A percentile compares a stretch with the other conserved stretches of the same genome.
Evolutionary conservation across 2,113 vertebrate species (phyloP).

Genomic region (Phainopepla nitens): DNA sequence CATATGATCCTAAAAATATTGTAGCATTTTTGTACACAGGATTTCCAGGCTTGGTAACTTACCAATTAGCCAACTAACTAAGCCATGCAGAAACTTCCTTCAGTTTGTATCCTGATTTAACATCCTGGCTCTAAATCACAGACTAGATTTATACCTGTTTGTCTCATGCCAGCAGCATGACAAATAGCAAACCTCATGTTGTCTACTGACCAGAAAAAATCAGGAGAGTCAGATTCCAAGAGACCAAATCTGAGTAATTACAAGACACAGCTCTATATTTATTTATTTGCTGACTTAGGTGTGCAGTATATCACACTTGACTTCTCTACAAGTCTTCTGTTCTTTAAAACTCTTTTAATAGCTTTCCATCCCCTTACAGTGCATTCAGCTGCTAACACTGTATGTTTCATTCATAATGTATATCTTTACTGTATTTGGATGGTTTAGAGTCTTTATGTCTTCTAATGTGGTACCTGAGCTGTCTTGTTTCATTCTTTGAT

Average conservation of each 20-base stretch:
- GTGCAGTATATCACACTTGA: not conserved
- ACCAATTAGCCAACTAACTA: not conserved
- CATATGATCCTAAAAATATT: not conserved
- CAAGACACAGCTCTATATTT: not conserved
- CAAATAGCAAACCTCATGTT: not conserved
- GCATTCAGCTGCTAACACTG: not conserved
- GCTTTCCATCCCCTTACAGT: not conserved
- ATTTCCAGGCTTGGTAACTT: not conserved
- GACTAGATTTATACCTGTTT: not conserved
- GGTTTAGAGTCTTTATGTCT: not conserved
- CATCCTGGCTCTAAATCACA: not conserved
- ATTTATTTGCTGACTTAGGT: not conserved
- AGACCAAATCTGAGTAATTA: not conserved
- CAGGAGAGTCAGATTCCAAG: not conserved
- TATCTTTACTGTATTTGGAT: not conserved
- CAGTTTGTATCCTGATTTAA: not conserved
- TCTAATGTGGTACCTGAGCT: not conserved
- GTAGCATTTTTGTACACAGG: not conserved
- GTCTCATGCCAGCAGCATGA: not conserved
- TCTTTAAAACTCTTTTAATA: not conserved
- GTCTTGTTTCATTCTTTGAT: not conserved
- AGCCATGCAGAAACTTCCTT: not conserved
- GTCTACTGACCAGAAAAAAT: not conserved
- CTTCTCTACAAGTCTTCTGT: not conserved
- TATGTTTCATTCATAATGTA: not conserved